Evolutionary conservation across 2,797 vertebrate genomes (phyloP), one percentile per base, ranked within the genome.

Genomic region (Ctenopoma kingsleyae): DNA sequence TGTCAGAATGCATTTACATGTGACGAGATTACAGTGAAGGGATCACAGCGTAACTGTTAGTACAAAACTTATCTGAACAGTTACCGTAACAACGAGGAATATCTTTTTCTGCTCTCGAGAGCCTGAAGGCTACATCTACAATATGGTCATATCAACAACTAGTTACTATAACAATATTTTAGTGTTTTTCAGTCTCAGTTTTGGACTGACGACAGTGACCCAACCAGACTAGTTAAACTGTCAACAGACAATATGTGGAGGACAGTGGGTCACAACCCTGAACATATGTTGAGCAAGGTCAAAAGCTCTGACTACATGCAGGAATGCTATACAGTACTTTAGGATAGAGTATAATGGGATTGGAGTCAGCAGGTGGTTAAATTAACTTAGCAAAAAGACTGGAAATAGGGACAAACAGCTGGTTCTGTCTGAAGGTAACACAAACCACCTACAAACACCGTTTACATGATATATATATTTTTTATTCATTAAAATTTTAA

Each of bases 171-270:
- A 35, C 6, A 63, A 41, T 4, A 71, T 8, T 4, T 38, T 8
- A 1, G 17, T n/a, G n/a, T 17, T 41, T 48, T 38, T 48, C 23
- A 5, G 17, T 35, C 15, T 43, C 5, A 0, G 40, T n/a, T 12
- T 36, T 43, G 15, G 11, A 25, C 0, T 11, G 32, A 8, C 51
- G 46, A 59, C 22, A 35, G 27, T 51, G 60, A 43, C 25, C 56
- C 20, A 30, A 48, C 46, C 43, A 40, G 16, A 66, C 19, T 15
- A 17, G 51, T 16, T 15, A 59, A 50, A 48, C 36, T 53, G 46
- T 23, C 43, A 74, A 73, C 56, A 17, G 48, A 70, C 8, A 60
- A 43, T 25, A 67, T 23, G 46, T 17, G 19, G 38, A 50, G 12
- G 0, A 48, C 17, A 51, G 32, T 11, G 27, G 0, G 23, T 36